Base-by-base conservation (phyloP, 1,140 invertebrate species). In the Drosophila nikananu region DNA sequence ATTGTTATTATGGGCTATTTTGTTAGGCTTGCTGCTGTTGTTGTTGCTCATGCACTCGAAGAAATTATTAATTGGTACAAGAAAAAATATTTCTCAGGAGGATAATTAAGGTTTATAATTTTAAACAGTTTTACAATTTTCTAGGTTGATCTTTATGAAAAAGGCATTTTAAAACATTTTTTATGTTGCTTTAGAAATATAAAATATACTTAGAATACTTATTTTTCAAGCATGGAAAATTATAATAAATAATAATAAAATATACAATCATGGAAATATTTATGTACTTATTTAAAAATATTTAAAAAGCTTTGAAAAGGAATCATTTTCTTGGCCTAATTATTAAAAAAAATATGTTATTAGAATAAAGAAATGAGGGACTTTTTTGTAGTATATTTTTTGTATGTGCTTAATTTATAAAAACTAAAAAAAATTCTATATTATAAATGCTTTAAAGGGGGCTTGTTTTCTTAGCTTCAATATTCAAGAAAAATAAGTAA, bases 1-100 rank as follows among this genome's bases (percentile, higher is more conserved):
- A 68, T 77, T 77, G 48, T 67, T 57, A 67, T 77, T 66, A 67
- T 77, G 42, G 49, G 63, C 49, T 71, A 51, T 55, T 55, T 60
- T 77, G 62, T 52, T 76, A 54, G 25, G 41, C 44, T 49, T 35
- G 49, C 23, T 48, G 27, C 37, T 39, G 52, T 32, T 35, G 37
- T 21, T 46, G 35, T 51, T 37, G 46, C 35, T 21, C 5, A 3
- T 46, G 35, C 67, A 71, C 67, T 15, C 23, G 23, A 37, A 19
- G 5, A 63, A 41, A 54, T 15, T 3, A 19, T 2, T 3, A 19
- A 13, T 7, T 1, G 6, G 9, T 6, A 17, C 3, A 6, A 17
- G 0, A n/a, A 7, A 12, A 19, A n/a, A 27, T 51, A 27, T 51
- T 51, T 49, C 4, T 17, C 0, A 5, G 15, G 17, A 8, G 1